These are phyloP conservation scores for Staurois parvus DNA, from an alignment of 2,797 vertebrate species.

Conservation along the genomic window DNA sequence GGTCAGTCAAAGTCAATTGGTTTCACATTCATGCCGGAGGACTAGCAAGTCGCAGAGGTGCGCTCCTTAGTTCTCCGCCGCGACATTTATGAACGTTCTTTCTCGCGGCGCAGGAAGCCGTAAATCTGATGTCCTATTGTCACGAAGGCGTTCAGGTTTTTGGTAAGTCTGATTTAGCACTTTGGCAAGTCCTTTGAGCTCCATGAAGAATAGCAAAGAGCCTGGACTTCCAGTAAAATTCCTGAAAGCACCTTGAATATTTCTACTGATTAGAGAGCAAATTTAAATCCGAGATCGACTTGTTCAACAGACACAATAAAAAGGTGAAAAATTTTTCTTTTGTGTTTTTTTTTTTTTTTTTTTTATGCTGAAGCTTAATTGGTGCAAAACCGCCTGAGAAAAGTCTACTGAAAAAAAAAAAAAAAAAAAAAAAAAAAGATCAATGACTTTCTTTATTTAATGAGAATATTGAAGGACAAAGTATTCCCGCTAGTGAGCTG, in stretches of 20 bases:
- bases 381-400: slow-evolving; percentile 4
- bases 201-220: too few relatives aligned
- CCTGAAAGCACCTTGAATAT: background rate
- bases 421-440: slow-evolving; percentile 14
- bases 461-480: slow-evolving; percentile 56
- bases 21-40: too few relatives aligned
- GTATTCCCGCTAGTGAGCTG: slow-evolving; percentile 44
- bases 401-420: background rate
- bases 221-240: background rate
- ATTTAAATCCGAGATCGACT: background rate
- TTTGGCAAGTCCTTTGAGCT: too few relatives aligned
- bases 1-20: too few relatives aligned
- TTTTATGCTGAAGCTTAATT: slow-evolving; percentile 34
- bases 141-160: too few relatives aligned
- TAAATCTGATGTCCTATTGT: too few relatives aligned
- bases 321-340: slow-evolving; percentile 7
- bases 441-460: slow-evolving; percentile 53
- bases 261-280: background rate
- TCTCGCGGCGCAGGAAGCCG: too few relatives aligned
- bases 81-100: too few relatives aligned
- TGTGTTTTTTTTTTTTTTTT: background rate
- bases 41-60: too few relatives aligned
- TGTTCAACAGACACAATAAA: background rate
- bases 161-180: too few relatives aligned
- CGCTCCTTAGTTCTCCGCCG: too few relatives aligned